Evolutionary conservation across 2,888 invertebrate species (phyloP).

Genomic region (Priocnemis perturbator): DNA sequence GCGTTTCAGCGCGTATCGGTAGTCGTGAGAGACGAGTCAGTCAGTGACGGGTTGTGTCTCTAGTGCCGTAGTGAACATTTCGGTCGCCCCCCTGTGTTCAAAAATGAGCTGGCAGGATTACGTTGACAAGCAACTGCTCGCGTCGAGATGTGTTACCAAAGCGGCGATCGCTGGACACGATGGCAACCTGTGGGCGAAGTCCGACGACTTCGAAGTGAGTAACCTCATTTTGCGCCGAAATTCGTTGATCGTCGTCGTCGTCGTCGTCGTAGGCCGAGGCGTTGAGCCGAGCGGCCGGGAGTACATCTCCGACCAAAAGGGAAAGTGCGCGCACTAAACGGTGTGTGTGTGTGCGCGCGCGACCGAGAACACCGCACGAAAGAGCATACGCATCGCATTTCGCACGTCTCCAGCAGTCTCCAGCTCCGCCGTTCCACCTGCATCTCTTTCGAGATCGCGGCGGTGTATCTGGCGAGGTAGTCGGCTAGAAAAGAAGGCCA

Average conservation of each 20-base stretch:
- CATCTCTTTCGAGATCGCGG: slow-evolving; percentile 7
- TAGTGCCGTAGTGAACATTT: slow-evolving; percentile 67
- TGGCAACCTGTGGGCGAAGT: slow-evolving; percentile 96
- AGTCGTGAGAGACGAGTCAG: slow-evolving; percentile 72
- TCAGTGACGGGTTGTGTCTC: slow-evolving; percentile 68
- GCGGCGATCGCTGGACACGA: slow-evolving; percentile 97
- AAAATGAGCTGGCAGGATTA: slow-evolving; percentile 98
- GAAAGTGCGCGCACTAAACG: slow-evolving; percentile 39
- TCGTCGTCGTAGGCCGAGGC: no score
- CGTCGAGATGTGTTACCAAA: slow-evolving; percentile 95
- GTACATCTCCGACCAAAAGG: slow-evolving; percentile 34
- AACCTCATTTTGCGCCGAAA: slow-evolving; percentile 12
- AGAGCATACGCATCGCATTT: no score
- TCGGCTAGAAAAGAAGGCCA: slow-evolving; percentile 12
- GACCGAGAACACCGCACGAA: no score
- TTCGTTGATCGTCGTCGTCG: neutral
- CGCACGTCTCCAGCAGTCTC: no score
- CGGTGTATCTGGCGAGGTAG: slow-evolving; percentile 17
- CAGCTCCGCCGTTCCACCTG: no score
- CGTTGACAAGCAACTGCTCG: slow-evolving; percentile 97
- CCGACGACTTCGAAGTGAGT: slow-evolving; percentile 95
- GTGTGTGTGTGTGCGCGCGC: neutral
- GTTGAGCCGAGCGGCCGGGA: no score
- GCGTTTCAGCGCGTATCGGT: slow-evolving; percentile 80
- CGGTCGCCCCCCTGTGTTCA: slow-evolving; percentile 52